phyloP scores from a whole-genome alignment of 1,140 invertebrate genomes.

The Melanaphis sacchari region DNA sequence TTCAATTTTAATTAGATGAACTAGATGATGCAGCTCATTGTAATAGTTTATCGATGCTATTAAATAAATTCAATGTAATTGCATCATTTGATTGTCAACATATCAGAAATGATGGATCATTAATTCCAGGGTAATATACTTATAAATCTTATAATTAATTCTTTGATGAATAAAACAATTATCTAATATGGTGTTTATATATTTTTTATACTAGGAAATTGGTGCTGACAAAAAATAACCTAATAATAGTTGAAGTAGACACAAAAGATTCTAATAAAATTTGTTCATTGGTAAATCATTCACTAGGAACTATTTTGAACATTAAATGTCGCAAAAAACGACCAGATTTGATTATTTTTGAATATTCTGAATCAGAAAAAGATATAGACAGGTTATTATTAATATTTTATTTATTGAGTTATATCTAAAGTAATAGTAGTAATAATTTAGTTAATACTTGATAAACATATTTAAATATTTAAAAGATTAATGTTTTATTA shows the following conservation, averaged over 20 bases:
- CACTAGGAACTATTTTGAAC: slow-evolving; percentile 35
- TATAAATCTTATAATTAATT: background rate
- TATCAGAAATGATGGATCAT: slow-evolving; percentile 53
- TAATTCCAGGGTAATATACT: slow-evolving; percentile 51
- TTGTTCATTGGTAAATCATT: slow-evolving; percentile 38
- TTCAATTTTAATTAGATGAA: slow-evolving; percentile 63
- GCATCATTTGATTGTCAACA: slow-evolving; percentile 80
- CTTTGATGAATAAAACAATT: background rate
- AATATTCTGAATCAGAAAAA: background rate
- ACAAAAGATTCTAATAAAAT: slow-evolving; percentile 52
- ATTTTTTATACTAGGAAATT: slow-evolving; percentile 29
- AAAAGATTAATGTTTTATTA: background rate
- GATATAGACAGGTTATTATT: slow-evolving; percentile 21
- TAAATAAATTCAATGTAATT: slow-evolving; percentile 84
- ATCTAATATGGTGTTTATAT: background rate
- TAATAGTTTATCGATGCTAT: slow-evolving; percentile 76
- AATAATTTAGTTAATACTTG: background rate
- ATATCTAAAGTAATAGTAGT: background rate
- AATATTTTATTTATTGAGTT: background rate
- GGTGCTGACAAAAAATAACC: slow-evolving; percentile 28
- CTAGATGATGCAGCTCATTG: slow-evolving; percentile 74
- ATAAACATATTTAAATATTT: background rate
- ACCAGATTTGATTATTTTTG: slow-evolving; percentile 30
- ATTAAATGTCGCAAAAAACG: slow-evolving; percentile 39
- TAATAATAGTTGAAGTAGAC: slow-evolving; percentile 41